Evolutionary conservation across 2,888 invertebrate genomes (phyloP).

Genomic region (Caenorhabditis plicata): DNA sequence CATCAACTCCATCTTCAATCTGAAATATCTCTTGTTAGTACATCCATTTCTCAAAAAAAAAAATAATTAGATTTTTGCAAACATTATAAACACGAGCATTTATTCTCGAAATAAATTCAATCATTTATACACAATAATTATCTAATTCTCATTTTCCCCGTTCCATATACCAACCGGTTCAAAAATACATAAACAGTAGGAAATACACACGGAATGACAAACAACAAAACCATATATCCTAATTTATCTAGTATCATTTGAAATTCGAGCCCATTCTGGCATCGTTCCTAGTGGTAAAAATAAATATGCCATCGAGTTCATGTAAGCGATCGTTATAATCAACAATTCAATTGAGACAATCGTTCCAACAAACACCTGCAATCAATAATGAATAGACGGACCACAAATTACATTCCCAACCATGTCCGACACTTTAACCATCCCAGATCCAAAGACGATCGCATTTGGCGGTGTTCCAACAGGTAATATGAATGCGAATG

Average conservation of each 20-base stretch:
- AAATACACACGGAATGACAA: too few species aligned
- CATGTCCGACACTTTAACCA: constrained; percentile 56
- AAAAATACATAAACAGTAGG: too few species aligned
- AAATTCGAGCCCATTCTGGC: constrained; percentile 19
- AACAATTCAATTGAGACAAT: constrained; percentile 38
- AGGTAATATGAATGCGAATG: constrained; percentile 69
- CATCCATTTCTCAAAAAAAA: too few species aligned
- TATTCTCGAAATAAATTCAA: too few species aligned
- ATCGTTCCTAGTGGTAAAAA: constrained; percentile 32
- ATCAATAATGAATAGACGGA: neutral
- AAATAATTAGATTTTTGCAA: too few species aligned
- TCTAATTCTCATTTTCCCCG: too few species aligned
- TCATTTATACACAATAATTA: too few species aligned
- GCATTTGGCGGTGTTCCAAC: constrained; percentile 89
- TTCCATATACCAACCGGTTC: too few species aligned
- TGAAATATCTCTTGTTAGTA: too few species aligned
- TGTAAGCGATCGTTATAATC: constrained; percentile 39
- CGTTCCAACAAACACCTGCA: constrained; percentile 42
- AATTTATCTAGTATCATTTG: constrained; percentile 19
- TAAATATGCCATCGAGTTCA: constrained; percentile 39
- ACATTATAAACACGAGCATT: too few species aligned
- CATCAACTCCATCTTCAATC: too few species aligned
- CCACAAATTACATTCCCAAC: constrained; percentile 14
- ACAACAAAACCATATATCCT: too few species aligned
- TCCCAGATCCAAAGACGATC: constrained; percentile 71